Base-by-base conservation (phyloP, 2,113 vertebrate genomes). In the Picathartes gymnocephalus region DNA sequence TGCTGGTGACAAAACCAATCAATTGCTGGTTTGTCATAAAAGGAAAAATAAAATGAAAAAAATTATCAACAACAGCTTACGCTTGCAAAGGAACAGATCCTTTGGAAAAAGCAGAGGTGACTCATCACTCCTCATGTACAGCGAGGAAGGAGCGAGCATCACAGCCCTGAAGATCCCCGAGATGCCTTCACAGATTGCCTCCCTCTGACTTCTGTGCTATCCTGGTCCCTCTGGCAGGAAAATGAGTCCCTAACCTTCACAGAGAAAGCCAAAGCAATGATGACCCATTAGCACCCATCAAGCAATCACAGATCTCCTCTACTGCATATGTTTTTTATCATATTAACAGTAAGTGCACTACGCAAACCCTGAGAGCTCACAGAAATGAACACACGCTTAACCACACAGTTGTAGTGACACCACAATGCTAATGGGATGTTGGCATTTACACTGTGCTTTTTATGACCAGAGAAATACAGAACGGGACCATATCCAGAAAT, bases 201-300 rank as follows among this genome's bases (percentile, higher is more conserved):
- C 23, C 37, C 85, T 79, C 73, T 45, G 82, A 81, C 39, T 91
- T 30, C 40, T 48, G 48, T 50, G 28, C 58, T 79, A 56, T 62
- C 50, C 39, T 17, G n/a, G n/a, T 76, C 65, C 48, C 50, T 42
- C n/a, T 45, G 37, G 47, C 54, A 62, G 50, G 51, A 72, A 86
- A 58, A 81, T 11, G 39, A 90, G 65, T 81, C 82, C 86, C 68
- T 39, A 81, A 48, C 25, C 68, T 73, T 65, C 0, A 0, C 58
- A 61, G 68, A 42, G 60, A 66, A 69, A 85, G 33, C 48, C 17
- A 60, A 61, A 73, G 56, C 1, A 0, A 70, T 58, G 83, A 78
- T 66, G 82, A 57, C 82, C 95, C 92, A 88, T 95, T 91, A 93
- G 83, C 69, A 74, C 71, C 76, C 76, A 58, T 95, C 92, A 81